phyloP scores from a whole-genome alignment of 64 coral and sea anemone genomes.

The Dendronephthya gigantea region DNA sequence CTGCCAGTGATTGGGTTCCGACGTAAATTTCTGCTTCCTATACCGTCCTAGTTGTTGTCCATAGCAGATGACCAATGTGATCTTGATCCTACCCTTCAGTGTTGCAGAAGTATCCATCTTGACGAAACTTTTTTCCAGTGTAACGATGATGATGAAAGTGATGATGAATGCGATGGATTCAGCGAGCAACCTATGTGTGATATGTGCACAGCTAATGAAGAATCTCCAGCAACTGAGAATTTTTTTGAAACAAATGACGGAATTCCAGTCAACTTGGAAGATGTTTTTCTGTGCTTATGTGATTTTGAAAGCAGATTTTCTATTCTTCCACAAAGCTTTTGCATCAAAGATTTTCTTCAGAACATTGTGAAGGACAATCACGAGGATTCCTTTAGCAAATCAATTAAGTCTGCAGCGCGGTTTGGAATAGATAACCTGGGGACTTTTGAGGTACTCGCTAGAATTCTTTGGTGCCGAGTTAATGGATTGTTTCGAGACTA shows the following conservation, averaged over 20 bases:
- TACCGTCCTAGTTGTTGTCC: background rate
- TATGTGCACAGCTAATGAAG: background rate
- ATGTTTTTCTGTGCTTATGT: background rate
- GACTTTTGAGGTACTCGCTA: background rate
- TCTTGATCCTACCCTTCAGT: background rate
- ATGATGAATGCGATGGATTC: background rate
- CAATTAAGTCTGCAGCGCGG: background rate
- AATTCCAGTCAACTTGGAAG: background rate
- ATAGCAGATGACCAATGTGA: background rate
- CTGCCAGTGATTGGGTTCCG: slow-evolving; percentile 12
- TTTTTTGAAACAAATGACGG: slow-evolving; percentile 2
- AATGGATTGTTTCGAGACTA: background rate
- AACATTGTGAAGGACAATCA: background rate
- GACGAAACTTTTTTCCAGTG: background rate
- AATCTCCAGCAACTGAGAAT: background rate
- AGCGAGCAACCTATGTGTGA: background rate
- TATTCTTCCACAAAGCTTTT: background rate
- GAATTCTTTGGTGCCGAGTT: background rate
- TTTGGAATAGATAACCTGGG: background rate
- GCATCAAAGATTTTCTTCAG: background rate
- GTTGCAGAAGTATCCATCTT: background rate
- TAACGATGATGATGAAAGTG: background rate
- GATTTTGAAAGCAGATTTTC: background rate
- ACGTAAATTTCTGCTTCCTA: background rate
- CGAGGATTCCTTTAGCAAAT: background rate